Evolutionary conservation across 1,140 invertebrate genomes (phyloP).

Genomic region (Lordiphosa stackelbergi): DNA sequence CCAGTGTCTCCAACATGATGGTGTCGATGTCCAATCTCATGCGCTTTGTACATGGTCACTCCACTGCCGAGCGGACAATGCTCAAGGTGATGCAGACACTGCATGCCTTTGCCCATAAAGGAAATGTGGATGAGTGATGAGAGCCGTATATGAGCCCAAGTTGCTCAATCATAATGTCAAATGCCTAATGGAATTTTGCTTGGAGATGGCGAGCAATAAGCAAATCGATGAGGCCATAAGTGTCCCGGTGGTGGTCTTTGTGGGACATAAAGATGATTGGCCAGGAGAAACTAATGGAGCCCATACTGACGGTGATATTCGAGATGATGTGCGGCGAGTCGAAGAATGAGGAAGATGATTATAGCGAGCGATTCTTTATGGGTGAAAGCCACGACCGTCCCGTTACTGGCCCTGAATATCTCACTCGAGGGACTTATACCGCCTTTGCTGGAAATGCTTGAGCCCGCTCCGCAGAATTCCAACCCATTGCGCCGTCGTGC

Average conservation of each 20-base stretch:
- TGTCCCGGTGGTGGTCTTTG: constrained; percentile 83
- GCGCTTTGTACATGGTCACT: constrained; percentile 63
- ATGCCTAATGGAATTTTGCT: constrained; percentile 82
- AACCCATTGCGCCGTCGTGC: constrained; percentile 83
- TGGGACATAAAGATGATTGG: constrained; percentile 84
- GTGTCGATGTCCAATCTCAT: constrained; percentile 56
- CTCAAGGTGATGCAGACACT: constrained; percentile 82
- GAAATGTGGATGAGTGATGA: constrained; percentile 82
- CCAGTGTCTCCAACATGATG: constrained; percentile 60
- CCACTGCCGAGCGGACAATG: constrained; percentile 78
- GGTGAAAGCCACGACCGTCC: constrained; percentile 75
- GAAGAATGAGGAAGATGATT: constrained; percentile 79
- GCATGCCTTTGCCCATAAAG: constrained; percentile 78
- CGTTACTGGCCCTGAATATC: constrained; percentile 84
- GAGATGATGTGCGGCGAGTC: constrained; percentile 82
- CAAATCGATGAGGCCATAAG: constrained; percentile 80
- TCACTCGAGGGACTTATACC: constrained; percentile 87
- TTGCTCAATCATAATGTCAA: constrained; percentile 83
- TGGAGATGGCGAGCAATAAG: constrained; percentile 81
- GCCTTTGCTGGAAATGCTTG: constrained; percentile 81
- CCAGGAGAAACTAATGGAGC: constrained; percentile 85
- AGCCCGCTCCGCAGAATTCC: constrained; percentile 80
- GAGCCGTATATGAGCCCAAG: constrained; percentile 83
- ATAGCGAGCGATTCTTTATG: constrained; percentile 75
- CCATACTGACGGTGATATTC: constrained; percentile 84